A percentile compares a stretch with the other conserved stretches of the same genome.
Evolutionary conservation across 2,797 vertebrate species (phyloP).

Genomic region (Labeo calbasu): DNA sequence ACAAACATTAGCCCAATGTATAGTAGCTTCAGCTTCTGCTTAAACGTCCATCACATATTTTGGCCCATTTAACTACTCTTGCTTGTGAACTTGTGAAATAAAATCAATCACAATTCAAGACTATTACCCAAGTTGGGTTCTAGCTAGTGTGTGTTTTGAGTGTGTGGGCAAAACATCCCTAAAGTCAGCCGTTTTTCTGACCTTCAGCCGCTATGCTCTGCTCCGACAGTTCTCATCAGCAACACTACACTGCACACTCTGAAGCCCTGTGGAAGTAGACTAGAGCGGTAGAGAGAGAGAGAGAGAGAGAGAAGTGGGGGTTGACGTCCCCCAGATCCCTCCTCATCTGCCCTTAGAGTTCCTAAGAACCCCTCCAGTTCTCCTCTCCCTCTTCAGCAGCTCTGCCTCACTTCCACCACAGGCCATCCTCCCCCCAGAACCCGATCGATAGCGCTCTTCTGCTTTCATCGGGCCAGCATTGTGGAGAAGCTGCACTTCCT

Average conservation of each 20-base stretch:
- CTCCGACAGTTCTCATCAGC: constrained; percentile 77
- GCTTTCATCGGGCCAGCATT: constrained; percentile 84
- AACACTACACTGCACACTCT: constrained; percentile 69
- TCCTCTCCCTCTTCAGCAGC: constrained; percentile 77
- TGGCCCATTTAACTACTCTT: not conserved
- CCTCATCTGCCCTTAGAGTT: constrained; percentile 51
- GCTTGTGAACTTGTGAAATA: not conserved
- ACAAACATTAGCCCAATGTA: not conserved
- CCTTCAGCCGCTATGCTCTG: constrained; percentile 68
- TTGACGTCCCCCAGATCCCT: constrained; percentile 68
- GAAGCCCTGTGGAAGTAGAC: constrained; percentile 57
- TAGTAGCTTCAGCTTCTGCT: not conserved
- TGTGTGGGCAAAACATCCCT: constrained; percentile 57
- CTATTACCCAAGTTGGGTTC: constrained; percentile 11
- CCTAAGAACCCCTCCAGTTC: constrained; percentile 61
- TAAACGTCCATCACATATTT: not conserved
- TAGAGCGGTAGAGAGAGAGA: constrained; percentile 63
- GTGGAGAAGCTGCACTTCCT: constrained; percentile 80
- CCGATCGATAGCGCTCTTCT: constrained; percentile 81
- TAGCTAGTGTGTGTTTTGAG: constrained; percentile 22
- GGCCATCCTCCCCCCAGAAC: constrained; percentile 64
- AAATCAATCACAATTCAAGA: not conserved
- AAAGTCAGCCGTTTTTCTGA: constrained; percentile 64
- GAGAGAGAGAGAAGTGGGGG: constrained; percentile 61
- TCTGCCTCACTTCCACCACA: constrained; percentile 74